Evolutionary conservation across 2,113 vertebrate genomes (phyloP).

Genomic region (Phasianus colchicus): DNA sequence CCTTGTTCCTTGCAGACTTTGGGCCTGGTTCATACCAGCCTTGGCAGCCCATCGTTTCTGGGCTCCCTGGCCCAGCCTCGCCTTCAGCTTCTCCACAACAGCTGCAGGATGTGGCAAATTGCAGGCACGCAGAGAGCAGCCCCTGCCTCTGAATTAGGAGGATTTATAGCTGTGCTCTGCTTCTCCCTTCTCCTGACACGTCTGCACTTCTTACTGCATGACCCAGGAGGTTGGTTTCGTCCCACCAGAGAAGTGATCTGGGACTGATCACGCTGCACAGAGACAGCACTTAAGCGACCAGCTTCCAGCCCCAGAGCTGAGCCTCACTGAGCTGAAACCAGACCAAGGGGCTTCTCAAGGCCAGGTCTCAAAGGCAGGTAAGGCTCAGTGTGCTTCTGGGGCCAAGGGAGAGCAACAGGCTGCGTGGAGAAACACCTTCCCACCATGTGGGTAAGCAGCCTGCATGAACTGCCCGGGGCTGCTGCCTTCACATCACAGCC

Average conservation of each 20-base stretch:
- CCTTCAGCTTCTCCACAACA: background rate
- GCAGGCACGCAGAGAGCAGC: background rate
- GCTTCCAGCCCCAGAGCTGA: background rate
- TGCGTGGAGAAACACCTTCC: fast-evolving
- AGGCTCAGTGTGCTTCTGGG: background rate
- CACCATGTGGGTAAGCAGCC: fast-evolving
- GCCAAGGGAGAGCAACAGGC: background rate
- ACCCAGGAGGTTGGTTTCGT: background rate
- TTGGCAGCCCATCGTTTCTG: background rate
- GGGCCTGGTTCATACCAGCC: background rate
- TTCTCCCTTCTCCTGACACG: background rate
- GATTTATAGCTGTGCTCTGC: background rate
- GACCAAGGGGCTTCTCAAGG: background rate
- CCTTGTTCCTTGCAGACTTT: background rate
- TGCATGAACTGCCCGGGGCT: background rate
- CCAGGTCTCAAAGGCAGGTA: fast-evolving
- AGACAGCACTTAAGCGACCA: background rate
- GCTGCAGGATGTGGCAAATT: background rate
- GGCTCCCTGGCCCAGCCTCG: background rate
- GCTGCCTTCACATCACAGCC: background rate
- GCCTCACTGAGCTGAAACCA: background rate
- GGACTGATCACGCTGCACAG: background rate
- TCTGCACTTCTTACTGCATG: background rate
- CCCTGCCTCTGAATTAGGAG: background rate
- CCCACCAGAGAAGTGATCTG: background rate